Evolutionary conservation across 2,113 vertebrate genomes (phyloP).

Genomic region (Urocynchramus pylzowi): DNA sequence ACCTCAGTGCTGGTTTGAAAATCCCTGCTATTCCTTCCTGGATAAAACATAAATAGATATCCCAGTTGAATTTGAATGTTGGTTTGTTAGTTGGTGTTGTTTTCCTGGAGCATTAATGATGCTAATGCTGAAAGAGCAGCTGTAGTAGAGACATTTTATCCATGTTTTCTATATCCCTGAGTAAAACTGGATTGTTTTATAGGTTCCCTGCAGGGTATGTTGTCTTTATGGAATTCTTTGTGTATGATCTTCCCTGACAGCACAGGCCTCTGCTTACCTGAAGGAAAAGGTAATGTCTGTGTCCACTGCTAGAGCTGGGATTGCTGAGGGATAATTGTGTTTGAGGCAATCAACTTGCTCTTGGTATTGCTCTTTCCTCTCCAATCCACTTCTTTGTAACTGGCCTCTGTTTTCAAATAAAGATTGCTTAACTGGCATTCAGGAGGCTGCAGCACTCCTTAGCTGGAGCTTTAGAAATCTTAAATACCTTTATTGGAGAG

Average conservation of each 20-base stretch:
- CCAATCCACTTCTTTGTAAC: neutral
- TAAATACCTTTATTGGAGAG: neutral
- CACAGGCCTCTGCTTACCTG: neutral
- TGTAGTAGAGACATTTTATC: neutral
- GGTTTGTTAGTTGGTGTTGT: neutral
- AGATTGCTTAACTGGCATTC: neutral
- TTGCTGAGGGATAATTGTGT: neutral
- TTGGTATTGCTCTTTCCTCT: neutral
- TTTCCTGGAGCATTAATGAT: neutral
- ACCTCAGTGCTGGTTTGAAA: neutral
- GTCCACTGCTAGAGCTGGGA: neutral
- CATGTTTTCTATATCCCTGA: neutral
- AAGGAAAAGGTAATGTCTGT: neutral
- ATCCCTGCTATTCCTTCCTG: neutral
- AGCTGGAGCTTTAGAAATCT: neutral
- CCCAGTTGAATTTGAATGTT: neutral
- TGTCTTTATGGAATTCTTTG: neutral
- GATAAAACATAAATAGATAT: neutral
- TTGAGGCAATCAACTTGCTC: neutral
- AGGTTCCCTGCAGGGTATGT: neutral
- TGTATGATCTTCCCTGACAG: neutral
- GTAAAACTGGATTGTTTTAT: neutral
- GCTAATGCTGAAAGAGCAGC: neutral
- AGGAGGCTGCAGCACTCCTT: neutral
- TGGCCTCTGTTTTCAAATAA: neutral